Evolutionary conservation across 2,888 invertebrate genomes (phyloP).

Genomic region (Tuta absoluta): DNA sequence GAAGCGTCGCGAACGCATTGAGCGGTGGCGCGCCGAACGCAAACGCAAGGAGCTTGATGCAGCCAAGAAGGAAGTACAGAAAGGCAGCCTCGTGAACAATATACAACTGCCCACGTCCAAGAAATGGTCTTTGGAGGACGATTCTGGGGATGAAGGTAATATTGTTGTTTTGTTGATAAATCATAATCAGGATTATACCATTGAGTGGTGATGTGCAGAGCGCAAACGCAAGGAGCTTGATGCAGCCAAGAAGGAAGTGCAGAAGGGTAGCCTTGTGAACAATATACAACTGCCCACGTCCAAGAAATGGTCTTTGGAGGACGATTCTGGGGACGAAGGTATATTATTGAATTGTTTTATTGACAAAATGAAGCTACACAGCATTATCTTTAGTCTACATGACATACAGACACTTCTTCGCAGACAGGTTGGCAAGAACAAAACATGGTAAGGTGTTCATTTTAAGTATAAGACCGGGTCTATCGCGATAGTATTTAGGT

Average conservation of each 20-base stretch:
- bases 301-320: slow-evolving; percentile 97
- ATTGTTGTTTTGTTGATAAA: neutral
- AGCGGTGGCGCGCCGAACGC: slow-evolving; percentile 96
- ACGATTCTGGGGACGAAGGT: slow-evolving; percentile 97
- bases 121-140: slow-evolving; percentile 98
- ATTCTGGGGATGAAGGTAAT: slow-evolving; percentile 94
- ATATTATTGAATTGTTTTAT: too few relatives aligned
- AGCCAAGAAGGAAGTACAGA: slow-evolving; percentile 87
- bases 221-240: slow-evolving; percentile 93
- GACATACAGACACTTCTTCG: too few relatives aligned
- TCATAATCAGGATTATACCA: slow-evolving; percentile 55
- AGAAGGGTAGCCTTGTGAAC: too few relatives aligned
- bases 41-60: slow-evolving; percentile 92
- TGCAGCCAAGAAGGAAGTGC: slow-evolving; percentile 88
- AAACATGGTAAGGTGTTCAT: too few relatives aligned
- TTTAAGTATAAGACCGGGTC: too few relatives aligned
- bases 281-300: slow-evolving; percentile 81
- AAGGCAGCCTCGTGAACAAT: slow-evolving; percentile 83
- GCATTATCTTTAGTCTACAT: too few relatives aligned
- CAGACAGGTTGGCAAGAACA: too few relatives aligned
- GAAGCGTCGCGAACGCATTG: slow-evolving; percentile 96
- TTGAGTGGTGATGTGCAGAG: slow-evolving; percentile 97
- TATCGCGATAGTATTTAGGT: too few relatives aligned
- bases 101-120: slow-evolving; percentile 84
- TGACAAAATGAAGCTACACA: too few relatives aligned